Evolutionary conservation across 64 coral and sea anemone genomes (phyloP), one percentile per base, ranked within the genome.

Genomic region (Porites australiensis): DNA sequence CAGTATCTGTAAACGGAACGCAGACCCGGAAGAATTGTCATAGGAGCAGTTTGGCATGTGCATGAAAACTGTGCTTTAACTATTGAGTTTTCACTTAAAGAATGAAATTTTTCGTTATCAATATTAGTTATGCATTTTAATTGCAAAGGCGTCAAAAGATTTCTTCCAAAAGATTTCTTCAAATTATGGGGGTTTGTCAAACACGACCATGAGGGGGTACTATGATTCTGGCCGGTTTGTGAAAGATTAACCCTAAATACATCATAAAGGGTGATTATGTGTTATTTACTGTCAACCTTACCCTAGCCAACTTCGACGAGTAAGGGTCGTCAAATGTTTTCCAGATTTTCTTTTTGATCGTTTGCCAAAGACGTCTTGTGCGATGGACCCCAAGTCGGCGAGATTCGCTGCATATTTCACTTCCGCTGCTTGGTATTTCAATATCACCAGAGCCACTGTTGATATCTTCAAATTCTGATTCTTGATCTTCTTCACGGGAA

Each of bases 301-400:
- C 95, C 92, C 92, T 94, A 11, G 95, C 95, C 45, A 98, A 83
- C 49, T 81, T 81, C 3, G 95, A 98, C 16, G 88, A 94, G 74
- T 98, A 93, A 9, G 95, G 95, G 47, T 98, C 92, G 54, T 98
- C 95, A 13, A 98, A 49, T 13, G 88, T 80, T 78, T 93, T 98
- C 95, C 95, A 98, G 46, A 98, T 55, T 69, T 88, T 89, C 21
- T 98, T 98, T 43, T 93, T 98, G 13, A 87, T 58, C 8, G 75
- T 50, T 79, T 87, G 90, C 16, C 90, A 69, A 2, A 71, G 62
- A 47, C 88, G 77, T 83, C 87, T 94, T 16, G 77, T 83, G 58
- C 78, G 60, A 14, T 77, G 43, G 13, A 79, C 18, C 7, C 44
- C 10, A 18, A 76, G 77, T 27, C 67, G 92, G 10, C 74, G 81